A percentile compares a stretch with the other conserved stretches of the same genome.
Evolutionary conservation across 2,113 vertebrate genomes (phyloP).

Genomic region (Charadrius vociferus): DNA sequence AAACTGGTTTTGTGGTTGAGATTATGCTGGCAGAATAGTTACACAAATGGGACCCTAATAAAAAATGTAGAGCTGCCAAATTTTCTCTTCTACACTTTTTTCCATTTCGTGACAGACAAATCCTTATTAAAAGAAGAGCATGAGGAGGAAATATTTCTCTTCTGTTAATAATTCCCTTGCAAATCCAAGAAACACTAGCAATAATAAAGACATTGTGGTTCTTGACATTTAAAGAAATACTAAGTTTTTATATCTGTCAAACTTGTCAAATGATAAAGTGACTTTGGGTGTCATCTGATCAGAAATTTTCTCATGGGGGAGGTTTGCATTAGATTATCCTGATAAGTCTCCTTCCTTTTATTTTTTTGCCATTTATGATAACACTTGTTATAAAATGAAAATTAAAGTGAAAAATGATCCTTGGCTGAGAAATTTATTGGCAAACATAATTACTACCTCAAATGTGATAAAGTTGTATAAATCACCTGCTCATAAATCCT

Average conservation of each 20-base stretch:
- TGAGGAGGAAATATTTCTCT: constrained; percentile 5
- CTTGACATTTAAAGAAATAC: background rate
- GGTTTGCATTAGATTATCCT: background rate
- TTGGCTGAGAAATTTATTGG: constrained; percentile 33
- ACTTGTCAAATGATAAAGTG: background rate
- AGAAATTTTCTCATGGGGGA: background rate
- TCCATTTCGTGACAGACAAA: background rate
- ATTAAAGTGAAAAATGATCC: constrained; percentile 34
- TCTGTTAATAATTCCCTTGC: background rate
- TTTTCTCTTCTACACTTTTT: background rate
- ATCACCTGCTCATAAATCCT: constrained; percentile 28
- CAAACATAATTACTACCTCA: constrained; percentile 44
- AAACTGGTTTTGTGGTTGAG: background rate
- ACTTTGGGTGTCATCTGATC: background rate
- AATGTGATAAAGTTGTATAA: constrained; percentile 34
- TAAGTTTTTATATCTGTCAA: background rate
- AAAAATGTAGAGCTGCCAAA: background rate
- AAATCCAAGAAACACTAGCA: background rate
- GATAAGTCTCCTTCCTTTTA: background rate
- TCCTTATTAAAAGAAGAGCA: background rate
- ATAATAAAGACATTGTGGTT: background rate
- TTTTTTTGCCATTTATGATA: constrained; percentile 15
- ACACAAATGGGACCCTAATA: background rate
- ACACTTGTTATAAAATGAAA: constrained; percentile 40
- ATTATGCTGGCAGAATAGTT: background rate